Evolutionary conservation across 30 jellyfish, hydroid and myxozoan genomes (phyloP).

Genomic region (Cassiopea xamachana): DNA sequence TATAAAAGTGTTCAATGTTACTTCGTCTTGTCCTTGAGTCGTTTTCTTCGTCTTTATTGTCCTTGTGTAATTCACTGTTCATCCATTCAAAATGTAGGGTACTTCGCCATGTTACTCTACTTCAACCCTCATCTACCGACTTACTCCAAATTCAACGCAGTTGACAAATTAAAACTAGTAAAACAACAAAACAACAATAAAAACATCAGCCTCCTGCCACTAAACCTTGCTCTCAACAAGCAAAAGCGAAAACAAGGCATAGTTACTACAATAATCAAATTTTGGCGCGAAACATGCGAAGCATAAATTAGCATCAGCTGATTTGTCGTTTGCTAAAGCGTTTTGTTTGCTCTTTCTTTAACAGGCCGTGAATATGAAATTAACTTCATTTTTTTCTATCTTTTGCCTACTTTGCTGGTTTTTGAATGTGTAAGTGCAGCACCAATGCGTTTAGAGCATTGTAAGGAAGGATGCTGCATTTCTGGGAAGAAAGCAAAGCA

Average conservation of each 20-base stretch:
- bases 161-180: no score
- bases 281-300: constrained; percentile 10
- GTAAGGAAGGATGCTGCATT: constrained; percentile 17
- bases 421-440: constrained; percentile 7
- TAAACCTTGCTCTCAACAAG: no score
- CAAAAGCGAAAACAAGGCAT: not conserved
- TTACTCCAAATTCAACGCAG: no score
- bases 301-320: not conserved
- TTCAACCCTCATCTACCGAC: no score
- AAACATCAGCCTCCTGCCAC: no score
- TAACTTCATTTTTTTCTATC: not conserved
- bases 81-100: no score
- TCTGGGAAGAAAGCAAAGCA: not conserved
- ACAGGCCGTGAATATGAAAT: not conserved
- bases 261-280: not conserved
- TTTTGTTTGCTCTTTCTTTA: not conserved
- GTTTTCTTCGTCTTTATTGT: no score
- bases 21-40: no score
- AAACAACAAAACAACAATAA: no score
- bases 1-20: no score
- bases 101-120: no score
- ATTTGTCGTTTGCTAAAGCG: not conserved
- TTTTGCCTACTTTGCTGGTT: not conserved
- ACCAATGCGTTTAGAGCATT: not conserved
- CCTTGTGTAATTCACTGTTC: no score